phyloP scores from a whole-genome alignment of 2,888 invertebrate species.

The Amiota communis region DNA sequence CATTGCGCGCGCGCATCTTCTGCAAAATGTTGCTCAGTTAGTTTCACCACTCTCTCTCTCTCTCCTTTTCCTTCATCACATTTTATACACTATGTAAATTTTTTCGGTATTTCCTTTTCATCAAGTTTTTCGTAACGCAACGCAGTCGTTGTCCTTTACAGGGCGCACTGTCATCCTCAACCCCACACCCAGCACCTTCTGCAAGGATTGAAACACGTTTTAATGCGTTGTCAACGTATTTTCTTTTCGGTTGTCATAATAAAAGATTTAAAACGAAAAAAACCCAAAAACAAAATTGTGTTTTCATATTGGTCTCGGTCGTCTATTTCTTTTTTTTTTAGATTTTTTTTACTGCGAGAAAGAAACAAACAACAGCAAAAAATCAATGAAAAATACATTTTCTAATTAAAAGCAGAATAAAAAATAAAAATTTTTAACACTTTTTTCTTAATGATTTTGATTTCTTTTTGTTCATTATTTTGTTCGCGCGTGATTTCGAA shows the following conservation, averaged over 20 bases:
- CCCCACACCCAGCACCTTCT: conserved; percentile 56
- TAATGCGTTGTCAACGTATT: conserved; percentile 43
- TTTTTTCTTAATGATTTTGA: conserved; percentile 36
- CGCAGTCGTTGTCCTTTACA: conserved; percentile 64
- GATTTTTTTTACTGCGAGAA: no score
- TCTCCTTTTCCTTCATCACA: conserved; percentile 28
- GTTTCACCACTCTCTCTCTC: not conserved
- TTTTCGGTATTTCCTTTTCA: conserved; percentile 31
- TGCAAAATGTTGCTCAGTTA: not conserved
- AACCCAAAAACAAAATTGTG: not conserved
- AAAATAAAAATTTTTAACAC: conserved; percentile 8
- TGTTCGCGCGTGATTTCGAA: no score
- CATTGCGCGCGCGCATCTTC: conserved; percentile 36
- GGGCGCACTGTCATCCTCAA: not conserved
- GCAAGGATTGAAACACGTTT: conserved; percentile 38
- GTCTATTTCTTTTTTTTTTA: no score
- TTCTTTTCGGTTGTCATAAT: conserved; percentile 51
- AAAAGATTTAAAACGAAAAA: conserved; percentile 33
- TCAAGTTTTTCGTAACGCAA: conserved; percentile 40
- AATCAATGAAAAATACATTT: not conserved
- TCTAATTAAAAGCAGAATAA: not conserved
- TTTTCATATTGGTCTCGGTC: conserved; percentile 25
- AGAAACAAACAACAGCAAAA: not conserved
- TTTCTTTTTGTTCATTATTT: no score
- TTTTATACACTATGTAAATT: conserved; percentile 30